Conservation (phyloP, 2,113 vertebrate species). For the Anhinga anhinga region DNA sequence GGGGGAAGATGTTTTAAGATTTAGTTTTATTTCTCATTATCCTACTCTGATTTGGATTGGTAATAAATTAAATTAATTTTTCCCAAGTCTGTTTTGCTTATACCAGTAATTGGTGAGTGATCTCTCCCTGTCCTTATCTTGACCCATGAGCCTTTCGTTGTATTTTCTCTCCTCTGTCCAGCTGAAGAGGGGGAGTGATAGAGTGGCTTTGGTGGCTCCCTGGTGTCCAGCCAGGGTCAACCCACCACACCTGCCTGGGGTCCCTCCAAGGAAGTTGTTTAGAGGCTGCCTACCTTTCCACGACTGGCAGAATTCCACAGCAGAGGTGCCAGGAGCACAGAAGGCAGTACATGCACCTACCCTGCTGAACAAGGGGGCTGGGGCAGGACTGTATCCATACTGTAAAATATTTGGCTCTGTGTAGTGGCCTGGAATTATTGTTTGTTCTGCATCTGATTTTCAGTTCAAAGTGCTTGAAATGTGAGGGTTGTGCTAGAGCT, state of each 20-base stretch:
- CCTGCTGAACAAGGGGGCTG: background rate
- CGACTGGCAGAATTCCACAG: background rate
- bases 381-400: background rate
- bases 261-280: background rate
- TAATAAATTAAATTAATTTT: background rate
- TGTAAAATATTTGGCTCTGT: background rate
- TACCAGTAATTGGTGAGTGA: background rate
- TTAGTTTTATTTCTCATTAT: background rate
- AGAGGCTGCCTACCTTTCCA: background rate
- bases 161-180: background rate
- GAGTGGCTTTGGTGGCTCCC: background rate
- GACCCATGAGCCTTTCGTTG: background rate
- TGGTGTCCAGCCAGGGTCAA: background rate
- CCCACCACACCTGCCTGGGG: background rate
- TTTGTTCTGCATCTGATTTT: background rate
- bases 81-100: background rate
- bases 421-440: background rate
- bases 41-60: background rate
- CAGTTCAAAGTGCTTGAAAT: background rate
- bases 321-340: background rate
- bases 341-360: background rate
- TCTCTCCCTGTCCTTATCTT: background rate
- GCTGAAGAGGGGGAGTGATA: background rate
- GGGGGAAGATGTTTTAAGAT: background rate
- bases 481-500: background rate